These are phyloP conservation scores for Nothocercus julius DNA, from an alignment of 2,113 vertebrate species.

Conservation along the genomic window DNA sequence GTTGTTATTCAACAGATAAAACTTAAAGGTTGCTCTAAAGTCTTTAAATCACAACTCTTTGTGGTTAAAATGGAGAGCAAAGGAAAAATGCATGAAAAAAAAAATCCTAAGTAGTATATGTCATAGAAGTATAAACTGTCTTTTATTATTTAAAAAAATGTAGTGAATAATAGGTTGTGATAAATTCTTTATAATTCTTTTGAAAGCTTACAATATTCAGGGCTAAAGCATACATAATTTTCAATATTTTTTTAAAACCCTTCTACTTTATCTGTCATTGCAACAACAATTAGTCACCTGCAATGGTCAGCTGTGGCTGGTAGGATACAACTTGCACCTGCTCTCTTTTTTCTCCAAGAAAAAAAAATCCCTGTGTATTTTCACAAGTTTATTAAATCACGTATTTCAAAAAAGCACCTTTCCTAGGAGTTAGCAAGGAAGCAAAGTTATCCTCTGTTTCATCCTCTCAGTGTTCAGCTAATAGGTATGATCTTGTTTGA, in stretches of 20 bases:
- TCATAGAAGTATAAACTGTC: conserved; percentile 48
- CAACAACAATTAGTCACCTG: background rate
- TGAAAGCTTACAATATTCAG: conserved; percentile 33
- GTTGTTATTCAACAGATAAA: conserved; percentile 36
- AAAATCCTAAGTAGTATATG: conserved; percentile 55
- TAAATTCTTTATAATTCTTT: conserved; percentile 32
- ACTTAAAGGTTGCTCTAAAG: conserved; percentile 22
- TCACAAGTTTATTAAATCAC: background rate
- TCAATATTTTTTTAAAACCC: conserved; percentile 10
- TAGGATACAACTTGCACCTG: background rate
- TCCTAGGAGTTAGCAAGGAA: background rate
- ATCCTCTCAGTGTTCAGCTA: background rate
- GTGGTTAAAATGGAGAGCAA: conserved; percentile 34
- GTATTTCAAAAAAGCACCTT: background rate
- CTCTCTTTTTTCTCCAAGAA: too few species aligned
- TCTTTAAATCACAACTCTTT: conserved; percentile 43
- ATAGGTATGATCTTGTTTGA: background rate
- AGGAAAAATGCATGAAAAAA: conserved; percentile 42
- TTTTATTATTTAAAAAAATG: conserved; percentile 26
- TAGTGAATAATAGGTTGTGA: conserved; percentile 33
- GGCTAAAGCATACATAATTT: background rate
- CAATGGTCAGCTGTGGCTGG: background rate
- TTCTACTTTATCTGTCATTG: background rate
- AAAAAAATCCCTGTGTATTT: background rate
- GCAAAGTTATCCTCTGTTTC: background rate